A percentile compares a stretch with the other conserved stretches of the same genome.
Evolutionary conservation across 2,113 vertebrate genomes (phyloP).

Genomic region (Coptodon rendalli): DNA sequence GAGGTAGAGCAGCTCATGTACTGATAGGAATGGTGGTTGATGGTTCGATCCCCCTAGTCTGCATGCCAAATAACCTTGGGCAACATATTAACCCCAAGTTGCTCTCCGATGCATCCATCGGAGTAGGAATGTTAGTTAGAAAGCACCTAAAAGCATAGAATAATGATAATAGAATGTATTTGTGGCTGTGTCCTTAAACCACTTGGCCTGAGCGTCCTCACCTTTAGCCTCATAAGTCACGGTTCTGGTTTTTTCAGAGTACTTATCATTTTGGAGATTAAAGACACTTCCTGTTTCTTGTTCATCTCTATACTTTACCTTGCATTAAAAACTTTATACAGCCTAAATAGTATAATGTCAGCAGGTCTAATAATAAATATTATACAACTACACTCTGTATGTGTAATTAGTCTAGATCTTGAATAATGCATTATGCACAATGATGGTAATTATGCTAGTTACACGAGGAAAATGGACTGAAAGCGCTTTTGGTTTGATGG

Average conservation of each 20-base stretch:
- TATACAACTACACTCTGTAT: not conserved
- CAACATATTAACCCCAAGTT: not conserved
- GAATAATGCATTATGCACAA: not conserved
- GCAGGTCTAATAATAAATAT: not conserved
- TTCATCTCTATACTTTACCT: not conserved
- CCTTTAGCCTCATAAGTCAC: rapidly evolving
- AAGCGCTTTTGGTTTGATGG: not conserved
- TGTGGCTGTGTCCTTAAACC: not conserved
- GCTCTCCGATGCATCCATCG: not conserved
- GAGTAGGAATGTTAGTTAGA: not conserved
- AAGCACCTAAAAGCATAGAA: not conserved
- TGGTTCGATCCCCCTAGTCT: not conserved
- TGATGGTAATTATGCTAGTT: not conserved
- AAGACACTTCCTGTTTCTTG: not conserved
- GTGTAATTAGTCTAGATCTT: not conserved
- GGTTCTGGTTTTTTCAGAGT: not conserved
- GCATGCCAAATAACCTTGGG: not conserved
- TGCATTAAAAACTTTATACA: not conserved
- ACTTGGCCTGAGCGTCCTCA: not conserved
- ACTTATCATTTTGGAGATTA: not conserved
- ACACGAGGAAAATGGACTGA: not conserved
- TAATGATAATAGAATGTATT: not conserved
- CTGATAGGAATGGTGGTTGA: not conserved
- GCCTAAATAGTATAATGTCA: not conserved
- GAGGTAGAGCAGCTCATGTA: not conserved